Evolutionary conservation across 2,797 vertebrate genomes (phyloP), one percentile per base, ranked within the genome.

Genomic region (Enteromius anoplus): DNA sequence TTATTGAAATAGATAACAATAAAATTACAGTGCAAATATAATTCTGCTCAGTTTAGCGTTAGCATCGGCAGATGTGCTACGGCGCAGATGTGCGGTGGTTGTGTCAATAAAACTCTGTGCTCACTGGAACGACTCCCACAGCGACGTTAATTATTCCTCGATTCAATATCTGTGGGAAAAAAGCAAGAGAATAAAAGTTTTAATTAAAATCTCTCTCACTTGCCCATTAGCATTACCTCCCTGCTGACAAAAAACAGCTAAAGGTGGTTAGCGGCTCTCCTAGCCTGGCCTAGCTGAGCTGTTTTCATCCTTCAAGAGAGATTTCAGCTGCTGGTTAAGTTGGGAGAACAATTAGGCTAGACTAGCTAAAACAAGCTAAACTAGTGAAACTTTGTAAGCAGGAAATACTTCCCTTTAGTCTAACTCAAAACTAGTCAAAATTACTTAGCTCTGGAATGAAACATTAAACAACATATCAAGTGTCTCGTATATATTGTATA

Each of bases 101-200:
- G 1, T 81, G 69, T 81, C 58, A 68, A 76, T 82, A 76, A 75
- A 82, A 76, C 78, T 62, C 53, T 12, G 17, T 23, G 51, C 53
- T 60, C 70, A 2, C 11, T 64, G 85, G 73, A 85, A 78, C 11
- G 83, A 86, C 89, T 89, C 84, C 86, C 82, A 86, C 68, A 65
- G 70, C 84, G 1, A 78, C 82, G 91, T 91, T 93, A 91, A 94
- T 93, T 92, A 90, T 93, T 92, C 90, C 89, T 91, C 90, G 90
- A 92, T 92, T 92, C 89, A 87, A 90, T 91, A 90, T 88, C 88
- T 62, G n/a, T 47, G 84, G 88, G 85, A 88, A 89, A 89, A 87
- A 86, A 85, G 87, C 89, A 89, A 90, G 85, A 88, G 83, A 92
- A 93, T 91, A 91, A 91, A 87, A 88, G 83, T 92, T 90, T 92